Percentiles rank a stretch among this genome's conserved stretches.
Evolutionary conservation across 2,888 invertebrate genomes (phyloP).

Genomic region (Horisme vitalbata): DNA sequence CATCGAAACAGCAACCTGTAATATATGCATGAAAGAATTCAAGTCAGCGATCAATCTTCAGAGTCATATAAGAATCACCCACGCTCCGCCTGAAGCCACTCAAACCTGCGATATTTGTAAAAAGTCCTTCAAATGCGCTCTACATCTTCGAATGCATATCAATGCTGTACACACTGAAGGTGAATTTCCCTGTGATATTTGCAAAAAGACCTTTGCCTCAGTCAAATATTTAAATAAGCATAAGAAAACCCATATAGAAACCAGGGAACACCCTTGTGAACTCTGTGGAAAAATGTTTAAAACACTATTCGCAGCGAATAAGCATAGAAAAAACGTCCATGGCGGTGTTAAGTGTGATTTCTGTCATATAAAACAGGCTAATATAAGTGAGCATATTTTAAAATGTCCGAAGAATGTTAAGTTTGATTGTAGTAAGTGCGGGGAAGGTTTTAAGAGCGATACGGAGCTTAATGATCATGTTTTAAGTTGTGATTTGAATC

Average conservation of each 20-base stretch:
- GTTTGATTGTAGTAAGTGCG: constrained; percentile 16
- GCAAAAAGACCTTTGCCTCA: constrained; percentile 43
- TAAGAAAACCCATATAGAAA: constrained; percentile 41
- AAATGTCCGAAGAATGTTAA: constrained; percentile 13
- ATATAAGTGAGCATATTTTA: constrained; percentile 22
- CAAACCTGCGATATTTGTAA: constrained; percentile 43
- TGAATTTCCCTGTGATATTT: constrained; percentile 40
- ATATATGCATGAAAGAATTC: constrained; percentile 45
- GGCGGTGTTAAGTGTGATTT: constrained; percentile 27
- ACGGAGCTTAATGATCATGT: constrained; percentile 7
- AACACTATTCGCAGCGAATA: constrained; percentile 40
- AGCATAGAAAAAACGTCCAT: constrained; percentile 45
- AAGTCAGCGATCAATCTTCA: constrained; percentile 42
- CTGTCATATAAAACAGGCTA: constrained; percentile 28
- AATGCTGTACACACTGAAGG: constrained; percentile 45
- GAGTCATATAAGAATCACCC: constrained; percentile 46
- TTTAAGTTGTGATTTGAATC: not conserved
- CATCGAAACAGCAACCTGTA: constrained; percentile 36
- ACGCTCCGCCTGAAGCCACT: constrained; percentile 46
- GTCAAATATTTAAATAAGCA: constrained; percentile 47
- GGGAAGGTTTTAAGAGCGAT: not conserved
- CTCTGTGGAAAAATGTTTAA: constrained; percentile 45
- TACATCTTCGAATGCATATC: constrained; percentile 48
- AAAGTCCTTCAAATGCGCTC: constrained; percentile 45
- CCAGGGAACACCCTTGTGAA: constrained; percentile 35